Base-by-base conservation (phyloP, 2,113 vertebrate genomes). In the Toxotes chatareus region DNA sequence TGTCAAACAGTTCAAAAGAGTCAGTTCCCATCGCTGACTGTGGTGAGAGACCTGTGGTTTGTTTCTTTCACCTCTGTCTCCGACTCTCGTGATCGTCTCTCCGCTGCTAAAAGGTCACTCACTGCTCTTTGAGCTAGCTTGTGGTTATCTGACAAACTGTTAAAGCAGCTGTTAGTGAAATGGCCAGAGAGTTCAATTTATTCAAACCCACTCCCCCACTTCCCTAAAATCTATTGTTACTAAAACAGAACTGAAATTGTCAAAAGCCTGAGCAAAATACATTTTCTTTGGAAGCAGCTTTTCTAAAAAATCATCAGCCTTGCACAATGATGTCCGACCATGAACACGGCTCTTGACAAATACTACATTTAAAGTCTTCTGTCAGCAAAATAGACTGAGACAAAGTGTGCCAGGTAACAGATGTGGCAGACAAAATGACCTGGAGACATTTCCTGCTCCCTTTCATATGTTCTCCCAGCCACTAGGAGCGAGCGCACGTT, bases 191-290 rank as follows among this genome's bases (percentile, higher is more conserved):
- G 34, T 55, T 17, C 36, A 56, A 19, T 56, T 4, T 10, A 34
- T 75, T 40, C 3, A 1, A 59, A 69, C 27, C 27, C 27, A 32
- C 47, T 7, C 27, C 49, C 8, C 1, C 4, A 86, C 66, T 82
- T 67, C 79, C 56, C 31, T 12, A 69, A 76, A 63, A 34, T 62
- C 9, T 31, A 49, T 7, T 46, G 42, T 57, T 73, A 66, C 34
- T 69, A 61, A 90, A 89, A 84, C 61, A 32, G 64, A 88, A 80
- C 38, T 57, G 47, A 80, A 85, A 85, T 42, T 32, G 32, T 44
- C 38, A 23, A 31, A 55, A 56, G 21, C 12, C 31, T 5, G 10
- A 47, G 17, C 47, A 68, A 75, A 44, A 60, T 6, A 34, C 12
- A 59, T 47, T 32, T 38, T n/a, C 60, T 64, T 49, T n/a, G 11